A percentile compares a stretch with the other conserved stretches of the same genome.
phyloP scores from a whole-genome alignment of 1,140 invertebrate genomes.

The Holotrichia oblita region DNA sequence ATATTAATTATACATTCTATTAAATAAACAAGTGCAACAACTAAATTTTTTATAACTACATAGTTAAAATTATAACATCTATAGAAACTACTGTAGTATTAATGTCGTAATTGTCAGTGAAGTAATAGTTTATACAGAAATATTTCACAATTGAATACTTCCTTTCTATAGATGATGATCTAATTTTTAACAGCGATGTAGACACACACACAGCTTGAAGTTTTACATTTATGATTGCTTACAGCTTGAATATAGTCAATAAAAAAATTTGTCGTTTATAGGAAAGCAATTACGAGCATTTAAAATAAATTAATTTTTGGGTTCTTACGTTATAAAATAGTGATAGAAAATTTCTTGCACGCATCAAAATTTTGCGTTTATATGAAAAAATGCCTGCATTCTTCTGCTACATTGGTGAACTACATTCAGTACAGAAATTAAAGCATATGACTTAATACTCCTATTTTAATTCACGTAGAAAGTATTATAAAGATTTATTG shows the following conservation, averaged over 20 bases:
- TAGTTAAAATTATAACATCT: slow-evolving; percentile 3
- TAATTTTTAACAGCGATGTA: neutral
- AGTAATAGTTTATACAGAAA: neutral
- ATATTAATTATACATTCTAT: neutral
- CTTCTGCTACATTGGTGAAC: too few species aligned
- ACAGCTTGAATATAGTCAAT: neutral
- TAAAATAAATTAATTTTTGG: too few species aligned
- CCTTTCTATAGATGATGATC: neutral
- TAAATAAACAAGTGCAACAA: neutral
- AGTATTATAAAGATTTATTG: too few species aligned
- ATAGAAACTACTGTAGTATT: neutral
- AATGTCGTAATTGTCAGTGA: neutral
- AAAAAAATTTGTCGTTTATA: neutral
- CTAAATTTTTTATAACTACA: neutral
- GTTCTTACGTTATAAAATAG: too few species aligned
- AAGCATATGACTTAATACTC: too few species aligned
- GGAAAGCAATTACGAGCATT: neutral
- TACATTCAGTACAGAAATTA: too few species aligned
- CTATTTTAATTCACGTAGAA: too few species aligned
- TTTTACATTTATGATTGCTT: neutral
- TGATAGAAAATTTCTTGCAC: too few species aligned
- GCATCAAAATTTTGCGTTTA: too few species aligned
- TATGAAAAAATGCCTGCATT: too few species aligned
- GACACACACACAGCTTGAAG: neutral
- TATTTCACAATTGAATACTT: neutral